These are phyloP conservation scores for Tychaedon coryphoeus DNA, from an alignment of 2,113 vertebrate species.

Conservation along the genomic window DNA sequence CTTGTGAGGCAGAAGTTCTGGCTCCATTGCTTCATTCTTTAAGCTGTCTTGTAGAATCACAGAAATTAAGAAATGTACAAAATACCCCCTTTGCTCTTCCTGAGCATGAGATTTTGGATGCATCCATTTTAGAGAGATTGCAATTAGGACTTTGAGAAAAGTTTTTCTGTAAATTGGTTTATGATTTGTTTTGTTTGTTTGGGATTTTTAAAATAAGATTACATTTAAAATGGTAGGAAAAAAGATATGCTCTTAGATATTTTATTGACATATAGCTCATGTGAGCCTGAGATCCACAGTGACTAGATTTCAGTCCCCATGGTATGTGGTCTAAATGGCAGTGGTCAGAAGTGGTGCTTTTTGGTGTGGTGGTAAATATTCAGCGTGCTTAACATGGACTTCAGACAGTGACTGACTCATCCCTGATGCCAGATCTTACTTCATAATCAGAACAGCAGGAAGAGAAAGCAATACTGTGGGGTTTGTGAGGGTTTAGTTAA, in stretches of 20 bases:
- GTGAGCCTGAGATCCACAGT: not conserved
- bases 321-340: not conserved
- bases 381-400: not conserved
- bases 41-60: not conserved
- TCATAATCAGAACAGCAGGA: not conserved
- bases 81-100: not conserved
- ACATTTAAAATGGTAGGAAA: not conserved
- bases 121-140: not conserved
- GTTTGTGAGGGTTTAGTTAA: not conserved
- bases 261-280: not conserved
- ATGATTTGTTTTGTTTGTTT: not conserved
- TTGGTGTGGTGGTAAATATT: not conserved
- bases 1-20: not conserved
- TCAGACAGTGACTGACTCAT: not conserved
- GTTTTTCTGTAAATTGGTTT: not conserved
- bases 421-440: not conserved
- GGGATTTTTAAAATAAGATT: not conserved
- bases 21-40: not conserved
- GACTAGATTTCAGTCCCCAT: not conserved
- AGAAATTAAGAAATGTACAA: not conserved
- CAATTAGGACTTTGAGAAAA: not conserved
- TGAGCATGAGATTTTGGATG: not conserved
- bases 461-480: not conserved
- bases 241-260: rapidly evolving
- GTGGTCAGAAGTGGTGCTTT: not conserved